Evolutionary conservation across 2,888 invertebrate genomes (phyloP).

Genomic region (Mimumesa dahlbomi): DNA sequence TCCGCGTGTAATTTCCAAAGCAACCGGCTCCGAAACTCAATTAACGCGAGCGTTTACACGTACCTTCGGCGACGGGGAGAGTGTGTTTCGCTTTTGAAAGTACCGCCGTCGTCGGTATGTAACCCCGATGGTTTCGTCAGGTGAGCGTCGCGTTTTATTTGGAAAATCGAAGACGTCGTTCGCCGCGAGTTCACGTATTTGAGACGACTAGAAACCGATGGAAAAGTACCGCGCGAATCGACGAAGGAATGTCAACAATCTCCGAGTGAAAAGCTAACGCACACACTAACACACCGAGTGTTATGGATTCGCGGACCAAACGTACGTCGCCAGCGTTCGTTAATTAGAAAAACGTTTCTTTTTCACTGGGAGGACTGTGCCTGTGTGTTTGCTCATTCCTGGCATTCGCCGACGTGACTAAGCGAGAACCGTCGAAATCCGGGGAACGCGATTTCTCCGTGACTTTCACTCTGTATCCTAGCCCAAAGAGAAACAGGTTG

Average conservation of each 20-base stretch:
- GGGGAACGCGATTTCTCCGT: constrained; percentile 50
- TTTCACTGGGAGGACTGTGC: background rate
- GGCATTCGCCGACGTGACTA: constrained; percentile 1
- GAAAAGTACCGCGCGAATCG: background rate
- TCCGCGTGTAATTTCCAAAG: constrained; percentile 46
- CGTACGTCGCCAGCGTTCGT: too few relatives aligned
- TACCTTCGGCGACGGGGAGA: background rate
- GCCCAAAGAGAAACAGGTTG: constrained; percentile 11
- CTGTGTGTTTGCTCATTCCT: background rate
- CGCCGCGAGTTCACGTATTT: too few relatives aligned
- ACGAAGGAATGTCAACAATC: constrained; percentile 18
- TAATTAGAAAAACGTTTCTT: constrained; percentile 9
- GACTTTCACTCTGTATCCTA: constrained; percentile 44
- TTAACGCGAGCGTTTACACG: constrained; percentile 48
- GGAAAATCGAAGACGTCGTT: constrained; percentile 20
- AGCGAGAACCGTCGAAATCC: constrained; percentile 28
- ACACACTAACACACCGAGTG: too few relatives aligned
- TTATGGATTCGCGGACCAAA: too few relatives aligned
- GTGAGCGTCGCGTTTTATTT: constrained; percentile 12
- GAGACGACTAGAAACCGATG: background rate
- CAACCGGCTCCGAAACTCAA: constrained; percentile 56
- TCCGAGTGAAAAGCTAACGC: constrained; percentile 13
- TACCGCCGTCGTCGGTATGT: background rate
- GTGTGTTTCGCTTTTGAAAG: constrained; percentile 3
- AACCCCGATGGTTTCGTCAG: background rate